phyloP scores from a whole-genome alignment of 2,888 invertebrate genomes.

The Blastobasis adustella region DNA sequence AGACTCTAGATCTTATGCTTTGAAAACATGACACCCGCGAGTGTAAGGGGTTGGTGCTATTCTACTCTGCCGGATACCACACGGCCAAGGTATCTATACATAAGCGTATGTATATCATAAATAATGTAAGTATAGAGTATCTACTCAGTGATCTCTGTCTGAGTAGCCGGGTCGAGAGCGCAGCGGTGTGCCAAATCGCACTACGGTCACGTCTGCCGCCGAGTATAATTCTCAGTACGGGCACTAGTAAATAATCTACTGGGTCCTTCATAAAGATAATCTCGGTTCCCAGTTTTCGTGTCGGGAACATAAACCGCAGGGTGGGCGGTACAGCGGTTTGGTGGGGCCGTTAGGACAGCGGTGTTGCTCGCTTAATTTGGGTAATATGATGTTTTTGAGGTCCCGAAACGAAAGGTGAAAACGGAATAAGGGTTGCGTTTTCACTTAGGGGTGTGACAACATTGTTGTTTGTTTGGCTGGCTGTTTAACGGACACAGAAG shows the following conservation, averaged over 20 bases:
- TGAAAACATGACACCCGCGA: too few relatives aligned
- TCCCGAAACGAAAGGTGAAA: background rate
- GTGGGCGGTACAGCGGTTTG: constrained; percentile 12
- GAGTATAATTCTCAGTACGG: constrained; percentile 1
- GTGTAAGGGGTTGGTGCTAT: too few relatives aligned
- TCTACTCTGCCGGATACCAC: too few relatives aligned
- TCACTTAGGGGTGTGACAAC: background rate
- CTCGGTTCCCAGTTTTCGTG: constrained; percentile 17
- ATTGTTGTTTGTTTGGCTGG: too few relatives aligned
- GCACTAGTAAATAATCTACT: constrained; percentile 20
- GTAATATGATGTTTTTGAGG: background rate
- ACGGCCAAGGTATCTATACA: too few relatives aligned
- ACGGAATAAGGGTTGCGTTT: too few relatives aligned
- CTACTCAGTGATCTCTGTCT: too few relatives aligned
- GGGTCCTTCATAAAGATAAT: constrained; percentile 23
- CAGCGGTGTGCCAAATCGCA: background rate
- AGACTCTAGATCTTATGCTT: too few relatives aligned
- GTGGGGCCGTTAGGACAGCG: background rate
- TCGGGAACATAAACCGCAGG: constrained; percentile 18
- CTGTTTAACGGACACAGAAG: too few relatives aligned
- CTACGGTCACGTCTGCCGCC: background rate
- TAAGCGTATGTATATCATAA: too few relatives aligned
- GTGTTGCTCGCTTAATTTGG: background rate
- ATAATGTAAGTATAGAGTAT: too few relatives aligned
- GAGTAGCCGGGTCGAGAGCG: too few relatives aligned